Base-by-base conservation (phyloP, 2,797 vertebrate species). In the Sebastes diploproa region DNA sequence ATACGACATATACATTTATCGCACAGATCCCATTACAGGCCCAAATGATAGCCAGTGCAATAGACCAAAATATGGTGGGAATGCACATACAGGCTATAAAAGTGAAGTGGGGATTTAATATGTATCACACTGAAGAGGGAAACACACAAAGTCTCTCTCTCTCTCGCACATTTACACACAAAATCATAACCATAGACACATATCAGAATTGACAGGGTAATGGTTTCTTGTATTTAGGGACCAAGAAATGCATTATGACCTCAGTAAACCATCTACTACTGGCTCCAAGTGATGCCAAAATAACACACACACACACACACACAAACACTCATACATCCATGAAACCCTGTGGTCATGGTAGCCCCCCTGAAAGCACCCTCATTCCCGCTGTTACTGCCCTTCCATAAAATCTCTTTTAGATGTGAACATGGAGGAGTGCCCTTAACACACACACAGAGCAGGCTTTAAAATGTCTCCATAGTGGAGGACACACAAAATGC, bases 21-120 rank as follows among this genome's bases (percentile, higher is more conserved):
- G 55, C 73, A 58, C 36, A 42, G 72, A 86, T 77, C 56, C 79
- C 70, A 74, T 86, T 86, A 72, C 83, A 73, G 66, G 63, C 55
- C 23, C 30, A 56, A 84, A 83, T 71, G 66, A 86, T 83, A 81
- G 77, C 78, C 65, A 59, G 32, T n/a, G 42, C 65, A 86, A 68
- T 59, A 77, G 63, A 83, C 60, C 64, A 60, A 61, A 85, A 56
- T 86, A 54, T 82, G 63, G 38, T 64, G 25, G 55, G 72, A 88
- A 90, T 86, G 65, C 71, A 79, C 67, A 74, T 25, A 84, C 18
- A 22, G 83, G 50, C 80, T 76, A 78, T 91, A 88, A 87, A 91
- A 88, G 63, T 88, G 72, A 73, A 75, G 73, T 69, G 75, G 73
- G 76, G 84, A 83, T 90, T 79, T 86, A 73, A 81, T 88, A 80